Percentiles rank a stretch among this genome's conserved stretches.
Evolutionary conservation across 1,140 invertebrate genomes (phyloP).

Genomic region (Dolichoris vasculosae): DNA sequence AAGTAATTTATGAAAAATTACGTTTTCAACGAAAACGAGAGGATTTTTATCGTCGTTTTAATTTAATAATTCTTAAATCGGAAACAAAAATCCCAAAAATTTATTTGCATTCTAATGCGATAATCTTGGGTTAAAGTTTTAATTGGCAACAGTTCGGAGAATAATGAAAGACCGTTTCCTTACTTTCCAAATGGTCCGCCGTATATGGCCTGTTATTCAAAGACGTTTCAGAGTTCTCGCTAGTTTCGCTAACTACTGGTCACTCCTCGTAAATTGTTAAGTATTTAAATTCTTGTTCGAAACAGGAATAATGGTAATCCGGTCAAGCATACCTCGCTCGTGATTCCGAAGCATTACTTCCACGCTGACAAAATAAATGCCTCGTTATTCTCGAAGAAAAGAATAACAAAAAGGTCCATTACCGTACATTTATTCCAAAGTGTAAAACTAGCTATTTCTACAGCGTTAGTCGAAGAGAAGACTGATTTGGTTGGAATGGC

Average conservation of each 20-base stretch:
- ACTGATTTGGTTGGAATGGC: too few species aligned
- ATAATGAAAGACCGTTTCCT: slow-evolving; percentile 47
- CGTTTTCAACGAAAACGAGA: too few species aligned
- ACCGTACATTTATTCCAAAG: too few species aligned
- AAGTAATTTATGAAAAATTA: too few species aligned
- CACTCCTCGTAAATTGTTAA: slow-evolving; percentile 45
- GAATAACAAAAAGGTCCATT: neutral
- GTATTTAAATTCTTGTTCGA: slow-evolving; percentile 32
- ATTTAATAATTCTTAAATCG: neutral
- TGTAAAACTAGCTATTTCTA: too few species aligned
- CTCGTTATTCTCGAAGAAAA: neutral
- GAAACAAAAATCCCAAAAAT: neutral
- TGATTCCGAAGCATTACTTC: neutral
- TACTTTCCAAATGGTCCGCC: slow-evolving; percentile 28
- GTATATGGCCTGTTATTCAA: slow-evolving; percentile 44
- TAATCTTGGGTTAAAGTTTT: slow-evolving; percentile 27
- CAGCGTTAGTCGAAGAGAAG: too few species aligned
- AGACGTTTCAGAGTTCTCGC: slow-evolving; percentile 23
- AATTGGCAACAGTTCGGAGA: slow-evolving; percentile 15
- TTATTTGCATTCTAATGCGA: slow-evolving; percentile 14
- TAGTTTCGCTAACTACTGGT: slow-evolving; percentile 36
- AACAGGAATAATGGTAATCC: slow-evolving; percentile 14
- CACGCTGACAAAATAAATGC: neutral
- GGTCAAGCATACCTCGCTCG: neutral
- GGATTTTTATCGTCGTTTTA: too few species aligned